These are phyloP conservation scores for Electrona antarctica DNA, from an alignment of 2,113 vertebrate species.

Conservation along the genomic window DNA sequence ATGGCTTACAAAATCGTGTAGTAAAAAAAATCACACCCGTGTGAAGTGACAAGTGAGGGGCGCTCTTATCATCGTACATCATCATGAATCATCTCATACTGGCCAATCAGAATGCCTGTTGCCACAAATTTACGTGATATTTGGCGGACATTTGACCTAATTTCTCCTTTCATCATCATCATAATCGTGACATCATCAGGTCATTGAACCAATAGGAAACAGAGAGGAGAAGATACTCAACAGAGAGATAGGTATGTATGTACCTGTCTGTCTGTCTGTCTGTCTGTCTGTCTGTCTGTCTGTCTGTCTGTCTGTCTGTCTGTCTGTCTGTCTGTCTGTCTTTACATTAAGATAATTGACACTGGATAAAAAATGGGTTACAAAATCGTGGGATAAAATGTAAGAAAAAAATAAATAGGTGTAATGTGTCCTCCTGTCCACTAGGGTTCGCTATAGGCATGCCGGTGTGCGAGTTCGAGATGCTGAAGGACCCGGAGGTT, in stretches of 20 bases:
- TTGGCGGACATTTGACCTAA: too few species aligned
- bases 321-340: not conserved
- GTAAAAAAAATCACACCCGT: too few species aligned
- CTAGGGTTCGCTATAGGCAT: constrained; percentile 82
- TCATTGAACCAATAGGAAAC: constrained; percentile 82
- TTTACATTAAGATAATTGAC: not conserved
- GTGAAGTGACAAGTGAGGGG: too few species aligned
- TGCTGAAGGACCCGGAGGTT: constrained; percentile 74
- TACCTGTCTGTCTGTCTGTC: not conserved
- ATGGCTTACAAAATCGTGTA: too few species aligned
- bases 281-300: not conserved
- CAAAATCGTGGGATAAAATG: too few species aligned
- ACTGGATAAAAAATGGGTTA: too few species aligned
- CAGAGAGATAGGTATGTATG: constrained; percentile 80
- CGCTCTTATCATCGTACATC: too few species aligned
- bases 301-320: not conserved
- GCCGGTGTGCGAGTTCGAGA: constrained; percentile 79
- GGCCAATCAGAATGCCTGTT: too few species aligned
- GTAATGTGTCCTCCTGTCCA: not conserved
- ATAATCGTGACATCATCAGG: constrained; percentile 62
- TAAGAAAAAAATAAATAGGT: not conserved
- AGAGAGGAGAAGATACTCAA: constrained; percentile 84
- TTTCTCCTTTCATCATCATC: not conserved
- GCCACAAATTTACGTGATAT: too few species aligned
- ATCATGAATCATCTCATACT: too few species aligned